Conservation (phyloP, 1,140 invertebrate species). For the Samia ricini region DNA sequence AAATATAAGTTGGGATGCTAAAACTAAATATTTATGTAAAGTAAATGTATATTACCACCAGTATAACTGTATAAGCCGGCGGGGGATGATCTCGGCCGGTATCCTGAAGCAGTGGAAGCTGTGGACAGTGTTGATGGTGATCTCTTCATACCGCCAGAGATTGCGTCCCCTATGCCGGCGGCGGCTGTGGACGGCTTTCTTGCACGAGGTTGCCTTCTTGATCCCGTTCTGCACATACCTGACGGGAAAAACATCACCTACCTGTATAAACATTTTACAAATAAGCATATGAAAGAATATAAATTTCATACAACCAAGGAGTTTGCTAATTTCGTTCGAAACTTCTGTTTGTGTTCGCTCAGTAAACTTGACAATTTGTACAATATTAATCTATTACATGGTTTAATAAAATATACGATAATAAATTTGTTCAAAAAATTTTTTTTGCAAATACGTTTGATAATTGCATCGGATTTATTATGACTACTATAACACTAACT, state of each 20-base stretch:
- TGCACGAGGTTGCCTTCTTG: conserved; percentile 77
- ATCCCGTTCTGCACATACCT: conserved; percentile 78
- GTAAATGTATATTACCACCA: conserved; percentile 59
- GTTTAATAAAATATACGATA: too few relatives aligned
- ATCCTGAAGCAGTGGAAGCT: conserved; percentile 79
- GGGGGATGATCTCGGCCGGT: conserved; percentile 83
- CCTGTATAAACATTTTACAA: not conserved
- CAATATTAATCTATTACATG: too few relatives aligned
- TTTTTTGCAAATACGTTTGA: too few relatives aligned
- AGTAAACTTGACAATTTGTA: too few relatives aligned
- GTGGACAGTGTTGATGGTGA: conserved; percentile 72
- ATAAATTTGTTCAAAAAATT: too few relatives aligned
- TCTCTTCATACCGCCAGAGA: conserved; percentile 52
- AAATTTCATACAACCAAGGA: too few relatives aligned
- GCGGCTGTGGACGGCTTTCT: conserved; percentile 50
- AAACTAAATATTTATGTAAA: too few relatives aligned
- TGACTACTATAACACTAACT: too few relatives aligned
- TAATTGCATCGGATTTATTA: too few relatives aligned
- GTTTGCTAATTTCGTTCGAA: too few relatives aligned
- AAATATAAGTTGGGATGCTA: too few relatives aligned
- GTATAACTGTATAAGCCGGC: conserved; percentile 86
- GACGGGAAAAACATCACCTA: not conserved
- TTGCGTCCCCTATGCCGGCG: conserved; percentile 29
- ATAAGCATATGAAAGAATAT: not conserved
- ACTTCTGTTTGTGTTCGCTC: too few relatives aligned